Conservation (phyloP, 1,140 invertebrate species). For the Paraescarpia echinospica region DNA sequence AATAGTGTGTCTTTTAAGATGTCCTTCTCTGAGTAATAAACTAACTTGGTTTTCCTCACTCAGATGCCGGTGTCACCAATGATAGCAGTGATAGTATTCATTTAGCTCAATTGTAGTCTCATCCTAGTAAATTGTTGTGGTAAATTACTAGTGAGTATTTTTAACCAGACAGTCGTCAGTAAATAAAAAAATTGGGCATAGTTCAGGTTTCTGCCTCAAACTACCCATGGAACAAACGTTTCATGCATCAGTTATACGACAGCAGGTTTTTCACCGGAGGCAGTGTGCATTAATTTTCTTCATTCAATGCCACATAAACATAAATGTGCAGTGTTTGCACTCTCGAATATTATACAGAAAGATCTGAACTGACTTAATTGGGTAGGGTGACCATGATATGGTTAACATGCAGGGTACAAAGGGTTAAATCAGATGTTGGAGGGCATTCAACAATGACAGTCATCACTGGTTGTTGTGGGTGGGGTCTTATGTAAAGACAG, state of each 20-base stretch:
- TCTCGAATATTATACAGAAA: neutral
- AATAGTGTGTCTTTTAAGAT: neutral
- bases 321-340: neutral
- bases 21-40: neutral
- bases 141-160: neutral
- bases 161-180: neutral
- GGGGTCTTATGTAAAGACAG: neutral
- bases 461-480: neutral
- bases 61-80: neutral
- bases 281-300: neutral
- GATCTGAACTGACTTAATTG: neutral
- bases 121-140: neutral
- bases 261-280: neutral
- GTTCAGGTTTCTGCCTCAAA: neutral
- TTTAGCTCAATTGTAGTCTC: neutral
- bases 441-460: neutral
- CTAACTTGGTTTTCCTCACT: neutral
- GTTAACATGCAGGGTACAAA: neutral
- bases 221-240: neutral
- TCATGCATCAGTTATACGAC: neutral
- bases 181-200: neutral
- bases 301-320: neutral
- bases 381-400: neutral
- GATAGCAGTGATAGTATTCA: neutral
- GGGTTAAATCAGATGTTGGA: neutral